Evolutionary conservation across 2,888 invertebrate genomes (phyloP), one percentile per base, ranked within the genome.

Genomic region (Mythimna impura): DNA sequence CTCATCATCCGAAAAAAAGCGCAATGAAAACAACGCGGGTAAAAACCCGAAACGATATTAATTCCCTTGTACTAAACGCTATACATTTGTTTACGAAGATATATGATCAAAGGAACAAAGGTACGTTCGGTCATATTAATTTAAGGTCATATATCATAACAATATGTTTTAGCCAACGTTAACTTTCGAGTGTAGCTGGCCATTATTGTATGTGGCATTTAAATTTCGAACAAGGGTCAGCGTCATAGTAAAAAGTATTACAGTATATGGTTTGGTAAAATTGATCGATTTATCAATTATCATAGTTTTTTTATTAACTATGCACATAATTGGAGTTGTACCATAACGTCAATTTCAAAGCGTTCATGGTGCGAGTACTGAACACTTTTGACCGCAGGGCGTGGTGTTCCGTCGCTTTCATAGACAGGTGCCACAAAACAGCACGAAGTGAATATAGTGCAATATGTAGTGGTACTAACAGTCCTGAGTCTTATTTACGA

Each of bases 51-150:
- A 68, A 66, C 66, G 71, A 60, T 83, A 78, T 80, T 76, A 87
- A 80, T 84, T 73, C 71, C 76, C 71, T 73, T 76, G 75, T 80
- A 86, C 78, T 80, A 86, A 86, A 81, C 66, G 74, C 69, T 75
- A 67, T 81, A 84, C 82, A 82, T 87, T 86, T 86, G 87, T 86
- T 73, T 78, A 73, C 66, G 71, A 80, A 83, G 85, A 87, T 85
- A 85, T 82, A 86, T 67, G 87, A 77, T 78, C 78, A 64, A 71
- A 81, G 68, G 78, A 86, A 87, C 88, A 87, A 87, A 85, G 86
- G 73, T 79, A 71, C 68, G 81, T 81, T 73, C 79, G 77, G 86
- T 66, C 85, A 81, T 86, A 88, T 87, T 87, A 87, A 87, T 87
- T 85, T 81, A 75, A 70, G 73, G 81, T 64, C 80, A 79, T 88